Base-by-base conservation (phyloP, 2,888 invertebrate genomes). In the Amorpha juglandis region DNA sequence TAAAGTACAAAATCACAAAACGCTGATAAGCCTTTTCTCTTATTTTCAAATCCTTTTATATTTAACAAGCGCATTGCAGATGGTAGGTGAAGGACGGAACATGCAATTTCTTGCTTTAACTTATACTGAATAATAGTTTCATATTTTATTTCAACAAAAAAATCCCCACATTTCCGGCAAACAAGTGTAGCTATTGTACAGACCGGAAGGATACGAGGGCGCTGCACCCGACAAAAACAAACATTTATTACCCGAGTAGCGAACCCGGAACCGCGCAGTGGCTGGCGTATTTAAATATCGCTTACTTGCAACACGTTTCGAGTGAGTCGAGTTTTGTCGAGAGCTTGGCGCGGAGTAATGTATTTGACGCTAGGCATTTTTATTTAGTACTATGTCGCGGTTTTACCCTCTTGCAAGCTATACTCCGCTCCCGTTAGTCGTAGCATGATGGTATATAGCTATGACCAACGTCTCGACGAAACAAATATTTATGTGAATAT, bases 181-280 rank as follows among this genome's bases (percentile, higher is more conserved):
- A 62, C 51, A 65, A 62, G 35, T 50, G 35, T 51, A 16, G 38
- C 63, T 63, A 47, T 58, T 63, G 48, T 63, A 35, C 12, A 35
- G 14, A 11, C 63, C 63, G 63, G 63, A 63, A 50, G 63, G 63
- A 63, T 19, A 38, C 35, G 50, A 63, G 63, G 35, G 51, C 63
- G 51, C 63, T 50, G 63, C 51, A 63, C 19, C 58, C 50, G 63
- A 51, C 63, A 51, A 19, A 50, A 63, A 63, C 48, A 63, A 50
- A 62, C 62, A 65, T 65, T 65, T 65, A 65, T 62, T 65, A 62
- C 65, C 16, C 50, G 50, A 62, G 65, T 62, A 35, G 58, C 65
- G 65, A 65, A 65, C 62, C 62, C 51, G 62, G 65, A 62, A 65
- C 62, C 62, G 19, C 58, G 42, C 42, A 58, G 42, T 58, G 42